Conservation (phyloP, 2,113 vertebrate genomes). For the Todiramphus saurophagus region DNA sequence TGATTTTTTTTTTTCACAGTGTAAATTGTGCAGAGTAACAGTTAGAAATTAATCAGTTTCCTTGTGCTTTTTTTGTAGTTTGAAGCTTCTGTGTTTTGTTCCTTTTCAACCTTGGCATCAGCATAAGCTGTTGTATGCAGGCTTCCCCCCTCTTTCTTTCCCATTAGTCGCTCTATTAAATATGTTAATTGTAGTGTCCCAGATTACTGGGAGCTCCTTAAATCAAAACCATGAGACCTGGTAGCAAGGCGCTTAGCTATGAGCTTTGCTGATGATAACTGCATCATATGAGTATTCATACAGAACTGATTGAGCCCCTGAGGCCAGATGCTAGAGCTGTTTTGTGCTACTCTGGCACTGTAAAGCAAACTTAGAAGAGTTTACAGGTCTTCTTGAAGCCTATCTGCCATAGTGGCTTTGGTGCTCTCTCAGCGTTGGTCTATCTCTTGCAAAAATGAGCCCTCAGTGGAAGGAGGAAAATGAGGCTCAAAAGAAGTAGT, state of each 20-base stretch:
- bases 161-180: conserved; percentile 68
- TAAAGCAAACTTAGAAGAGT: conserved; percentile 15
- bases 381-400: background rate
- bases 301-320: conserved; percentile 61
- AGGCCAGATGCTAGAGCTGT: conserved; percentile 54
- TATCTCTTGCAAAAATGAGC: background rate
- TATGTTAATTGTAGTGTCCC: conserved; percentile 65
- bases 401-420: background rate
- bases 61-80: background rate
- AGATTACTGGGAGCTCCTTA: conserved; percentile 65
- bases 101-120: background rate
- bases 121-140: background rate
- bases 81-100: conserved; percentile 18
- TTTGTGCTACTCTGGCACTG: conserved; percentile 41
- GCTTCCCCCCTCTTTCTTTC: conserved; percentile 30
- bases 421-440: background rate
- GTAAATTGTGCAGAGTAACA: background rate
- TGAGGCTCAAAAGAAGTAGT: background rate
- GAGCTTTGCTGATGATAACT: conserved; percentile 59
- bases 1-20: background rate
- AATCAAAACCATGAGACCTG: conserved; percentile 59
- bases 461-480: background rate
- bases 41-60: background rate
- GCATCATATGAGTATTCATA: conserved; percentile 59
- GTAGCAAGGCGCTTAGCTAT: conserved; percentile 46